A percentile compares a stretch with the other conserved stretches of the same genome.
Conservation (phyloP, 2,888 invertebrate species). For the Marasmarcha lunaedactyla region DNA sequence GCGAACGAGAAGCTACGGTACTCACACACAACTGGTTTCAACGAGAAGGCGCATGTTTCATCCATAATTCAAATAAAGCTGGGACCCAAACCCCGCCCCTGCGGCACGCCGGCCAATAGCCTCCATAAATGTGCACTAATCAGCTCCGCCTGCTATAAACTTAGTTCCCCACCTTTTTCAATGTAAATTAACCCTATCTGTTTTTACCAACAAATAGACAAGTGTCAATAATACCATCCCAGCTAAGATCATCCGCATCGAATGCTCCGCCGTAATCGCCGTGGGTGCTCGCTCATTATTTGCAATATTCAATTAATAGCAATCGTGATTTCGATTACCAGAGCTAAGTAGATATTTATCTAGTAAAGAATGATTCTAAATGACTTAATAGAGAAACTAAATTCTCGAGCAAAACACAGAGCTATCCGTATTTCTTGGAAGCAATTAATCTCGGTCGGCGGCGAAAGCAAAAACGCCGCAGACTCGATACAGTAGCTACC, state of each 20-base stretch:
- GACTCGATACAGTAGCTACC: slow-evolving; percentile 6
- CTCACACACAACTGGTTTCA: slow-evolving; percentile 1
- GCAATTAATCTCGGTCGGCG: slow-evolving; percentile 8
- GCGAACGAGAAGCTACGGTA: neutral
- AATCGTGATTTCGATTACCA: slow-evolving; percentile 43
- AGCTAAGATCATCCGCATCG: slow-evolving; percentile 26
- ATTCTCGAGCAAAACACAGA: slow-evolving; percentile 23
- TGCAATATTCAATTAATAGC: slow-evolving; percentile 54
- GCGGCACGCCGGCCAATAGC: slow-evolving; percentile 59
- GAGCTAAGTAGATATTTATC: slow-evolving; percentile 19
- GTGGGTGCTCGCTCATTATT: slow-evolving; percentile 50
- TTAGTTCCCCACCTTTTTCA: slow-evolving; percentile 53
- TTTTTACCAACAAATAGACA: slow-evolving; percentile 56
- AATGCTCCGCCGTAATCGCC: slow-evolving; percentile 37
- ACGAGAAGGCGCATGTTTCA: slow-evolving; percentile 42
- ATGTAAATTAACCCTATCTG: slow-evolving; percentile 53
- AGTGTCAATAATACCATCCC: slow-evolving; percentile 45
- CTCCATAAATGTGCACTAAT: slow-evolving; percentile 38
- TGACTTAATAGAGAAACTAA: slow-evolving; percentile 45
- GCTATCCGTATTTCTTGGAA: slow-evolving; percentile 18
- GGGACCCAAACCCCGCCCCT: slow-evolving; percentile 65
- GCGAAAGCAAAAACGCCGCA: slow-evolving; percentile 19
- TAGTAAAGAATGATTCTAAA: slow-evolving; percentile 27
- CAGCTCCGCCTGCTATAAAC: slow-evolving; percentile 58
- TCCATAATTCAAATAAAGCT: slow-evolving; percentile 70